Base-by-base conservation (phyloP, 2,797 vertebrate genomes). In the Geotrypetes seraphini region DNA sequence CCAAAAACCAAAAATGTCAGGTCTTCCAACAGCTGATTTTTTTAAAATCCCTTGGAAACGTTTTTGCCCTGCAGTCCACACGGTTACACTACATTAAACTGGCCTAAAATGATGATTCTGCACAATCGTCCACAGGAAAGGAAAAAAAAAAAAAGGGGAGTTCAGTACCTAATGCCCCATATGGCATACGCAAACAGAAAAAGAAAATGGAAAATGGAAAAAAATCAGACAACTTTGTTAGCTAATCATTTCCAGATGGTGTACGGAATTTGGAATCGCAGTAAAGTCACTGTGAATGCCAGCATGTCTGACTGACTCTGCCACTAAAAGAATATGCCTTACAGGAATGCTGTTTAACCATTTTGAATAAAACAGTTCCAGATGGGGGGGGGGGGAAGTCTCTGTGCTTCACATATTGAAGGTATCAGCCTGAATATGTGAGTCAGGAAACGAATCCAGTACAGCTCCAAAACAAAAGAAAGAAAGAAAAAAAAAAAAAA, bases 341-440 rank as follows among this genome's bases (percentile, higher is more conserved):
- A 37, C 23, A 63, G 46, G 33, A 31, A 32, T 31, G 21, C 15
- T 48, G 30, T 25, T 42, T 8, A 35, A 25, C 32, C 33, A 13
- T 19, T 55, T 27, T 27, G 25, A 33, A 47, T 33, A 36, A 64
- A 62, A 31, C 38, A 47, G 52, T 59, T 62, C 58, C 49, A 72
- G 46, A 54, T 57, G 62, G n/a, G n/a, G n/a, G n/a, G 62, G n/a
- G n/a, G n/a, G n/a, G 50, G 53, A 27, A 47, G 30, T 7, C 33
- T 41, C 47, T 28, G 24, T 14, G 50, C 44, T 35, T 48, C 37
- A 26, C 28, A 50, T 10, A 58, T 27, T 39, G 46, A 51, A 47
- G 29, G 34, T 43, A 47, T 22, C 47, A 43, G 0, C 0, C 33
- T 28, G 17, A 57, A 45, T 5, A 16, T 18, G 11, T 36, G 35